Base-by-base conservation (phyloP, 2,797 vertebrate genomes). In the Monodelphis domestica region DNA sequence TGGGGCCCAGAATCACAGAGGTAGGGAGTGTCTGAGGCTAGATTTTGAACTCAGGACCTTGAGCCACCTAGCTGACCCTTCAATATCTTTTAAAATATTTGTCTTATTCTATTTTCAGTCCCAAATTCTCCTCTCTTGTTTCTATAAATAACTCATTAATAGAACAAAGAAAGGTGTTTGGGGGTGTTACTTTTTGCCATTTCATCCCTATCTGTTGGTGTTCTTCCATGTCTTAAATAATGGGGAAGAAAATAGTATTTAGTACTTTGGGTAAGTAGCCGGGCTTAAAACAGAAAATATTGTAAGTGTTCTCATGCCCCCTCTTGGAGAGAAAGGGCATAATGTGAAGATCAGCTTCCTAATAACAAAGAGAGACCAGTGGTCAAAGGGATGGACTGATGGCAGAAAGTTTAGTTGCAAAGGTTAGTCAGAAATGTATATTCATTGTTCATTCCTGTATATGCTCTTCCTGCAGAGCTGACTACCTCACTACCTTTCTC, bases 261-360 rank as follows among this genome's bases (percentile, higher is more conserved):
- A 50, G 38, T 33, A 29, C 78, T 50, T 57, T 54, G 54, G 55
- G 30, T 30, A 91, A 53, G 0, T 14, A 57, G 91, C 54, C 30
- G 45, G 33, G 63, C 53, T 78, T 88, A 90, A 50, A 24, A 89
- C 15, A 50, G 54, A 91, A 45, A 9, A 26, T 63, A 93, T 95
- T 93, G 95, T 95, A 94, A 95, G 90, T 90, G 63, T 88, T 93
- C 93, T 91, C 84, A 50, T 95, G 96, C 96, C 96, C 96, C 90
- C 96, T 97, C 21, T 95, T 97, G 97, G 97, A 95, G 12, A 12
- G 54, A 54, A 92, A 89, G 78, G 56, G 88, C 33, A 38, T 53
- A 90, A 57, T 90, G 33, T 24, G 52, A 84, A n/a, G 52, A 91
- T 89, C 57, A 50, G 2, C 50, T 30, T 90, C 90, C 92, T 51